phyloP scores from a whole-genome alignment of 2,113 vertebrate species.

The Rostratula benghalensis region DNA sequence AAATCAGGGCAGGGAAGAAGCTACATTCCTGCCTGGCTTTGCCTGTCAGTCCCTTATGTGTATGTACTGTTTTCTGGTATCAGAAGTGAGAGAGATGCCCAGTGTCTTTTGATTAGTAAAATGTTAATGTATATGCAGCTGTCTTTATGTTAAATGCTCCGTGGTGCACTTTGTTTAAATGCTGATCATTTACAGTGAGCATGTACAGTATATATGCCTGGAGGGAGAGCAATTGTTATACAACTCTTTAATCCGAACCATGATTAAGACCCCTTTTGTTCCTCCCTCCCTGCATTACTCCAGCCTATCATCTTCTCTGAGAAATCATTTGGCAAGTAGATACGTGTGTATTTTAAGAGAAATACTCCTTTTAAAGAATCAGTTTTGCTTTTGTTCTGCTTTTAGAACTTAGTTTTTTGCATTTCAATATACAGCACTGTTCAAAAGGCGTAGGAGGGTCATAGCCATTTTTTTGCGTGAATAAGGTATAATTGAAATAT shows the following conservation, averaged over 20 bases:
- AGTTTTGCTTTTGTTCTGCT: constrained; percentile 54
- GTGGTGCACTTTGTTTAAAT: constrained; percentile 35
- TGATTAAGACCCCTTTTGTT: constrained; percentile 69
- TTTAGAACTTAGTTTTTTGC: constrained; percentile 47
- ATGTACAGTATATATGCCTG: constrained; percentile 37
- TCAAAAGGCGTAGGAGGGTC: constrained; percentile 49
- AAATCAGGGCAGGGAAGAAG: not conserved
- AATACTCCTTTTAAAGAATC: constrained; percentile 46
- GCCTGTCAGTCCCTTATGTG: fast-evolving
- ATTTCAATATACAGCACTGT: constrained; percentile 5
- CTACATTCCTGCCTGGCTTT: not conserved
- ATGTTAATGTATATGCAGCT: constrained; percentile 38
- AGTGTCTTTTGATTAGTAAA: constrained; percentile 12
- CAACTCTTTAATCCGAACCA: constrained; percentile 57
- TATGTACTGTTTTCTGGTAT: not conserved
- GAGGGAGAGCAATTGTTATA: constrained; percentile 64
- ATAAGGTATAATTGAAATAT: constrained; percentile 61
- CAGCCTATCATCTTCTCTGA: constrained; percentile 63
- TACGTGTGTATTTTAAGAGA: constrained; percentile 52
- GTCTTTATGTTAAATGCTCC: constrained; percentile 7
- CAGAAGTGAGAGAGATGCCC: not conserved
- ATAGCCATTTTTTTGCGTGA: constrained; percentile 45
- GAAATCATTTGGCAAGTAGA: constrained; percentile 65
- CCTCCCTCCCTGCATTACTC: constrained; percentile 37
- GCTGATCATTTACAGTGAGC: constrained; percentile 51